Evolutionary conservation across 1,140 invertebrate genomes (phyloP).

Genomic region (Drosophila persimilis): DNA sequence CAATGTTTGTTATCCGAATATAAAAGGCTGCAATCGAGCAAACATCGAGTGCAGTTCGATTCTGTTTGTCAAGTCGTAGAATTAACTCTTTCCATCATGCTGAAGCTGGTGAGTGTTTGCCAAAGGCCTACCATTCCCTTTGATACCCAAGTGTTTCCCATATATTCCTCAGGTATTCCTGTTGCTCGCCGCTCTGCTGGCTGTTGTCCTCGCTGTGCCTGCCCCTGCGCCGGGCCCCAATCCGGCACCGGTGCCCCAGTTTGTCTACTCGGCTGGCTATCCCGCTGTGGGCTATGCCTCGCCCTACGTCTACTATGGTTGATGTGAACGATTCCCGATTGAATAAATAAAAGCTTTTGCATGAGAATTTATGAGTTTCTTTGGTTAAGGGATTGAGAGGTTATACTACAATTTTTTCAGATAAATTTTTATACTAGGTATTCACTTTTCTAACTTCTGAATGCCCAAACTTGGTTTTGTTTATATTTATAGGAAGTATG

Average conservation of each 20-base stretch:
- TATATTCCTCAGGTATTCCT: conserved; percentile 55
- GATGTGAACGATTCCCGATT: conserved; percentile 7
- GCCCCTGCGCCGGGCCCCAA: conserved; percentile 55
- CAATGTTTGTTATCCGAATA: conserved; percentile 42
- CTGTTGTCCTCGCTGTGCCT: conserved; percentile 58
- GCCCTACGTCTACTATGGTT: conserved; percentile 69
- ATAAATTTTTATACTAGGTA: not conserved
- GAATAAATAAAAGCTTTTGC: conserved; percentile 21
- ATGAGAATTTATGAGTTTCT: too few species aligned
- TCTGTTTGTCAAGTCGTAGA: conserved; percentile 48
- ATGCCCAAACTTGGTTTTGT: conserved; percentile 38
- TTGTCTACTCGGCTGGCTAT: conserved; percentile 60
- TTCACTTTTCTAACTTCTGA: not conserved
- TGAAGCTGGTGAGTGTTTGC: conserved; percentile 65
- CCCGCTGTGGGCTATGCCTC: conserved; percentile 64
- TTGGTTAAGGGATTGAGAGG: too few species aligned
- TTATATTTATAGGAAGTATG: not conserved
- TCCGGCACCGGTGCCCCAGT: conserved; percentile 61
- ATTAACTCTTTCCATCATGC: conserved; percentile 51
- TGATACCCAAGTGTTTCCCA: conserved; percentile 3
- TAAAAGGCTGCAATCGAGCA: conserved; percentile 44
- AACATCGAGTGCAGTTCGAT: conserved; percentile 51
- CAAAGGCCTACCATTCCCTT: conserved; percentile 7
- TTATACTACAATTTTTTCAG: too few species aligned
- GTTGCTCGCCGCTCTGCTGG: conserved; percentile 61